Evolutionary conservation across 2,888 invertebrate genomes (phyloP), one percentile per base, ranked within the genome.

Genomic region (Brachypalpus laphriformis): DNA sequence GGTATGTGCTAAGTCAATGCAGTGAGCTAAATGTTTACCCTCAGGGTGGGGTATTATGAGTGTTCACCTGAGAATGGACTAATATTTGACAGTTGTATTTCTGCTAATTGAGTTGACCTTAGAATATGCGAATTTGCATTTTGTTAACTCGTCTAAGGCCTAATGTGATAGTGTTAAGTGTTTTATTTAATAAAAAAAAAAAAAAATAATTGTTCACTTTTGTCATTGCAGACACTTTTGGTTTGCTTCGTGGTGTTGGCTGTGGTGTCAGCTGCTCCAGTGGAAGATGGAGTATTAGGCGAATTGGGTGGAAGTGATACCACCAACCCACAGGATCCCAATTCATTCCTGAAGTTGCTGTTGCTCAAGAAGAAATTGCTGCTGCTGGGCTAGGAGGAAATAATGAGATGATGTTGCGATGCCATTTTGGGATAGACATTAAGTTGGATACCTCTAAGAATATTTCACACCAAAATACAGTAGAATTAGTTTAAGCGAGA

Each of bases 281-380:
- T 68, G 42, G 81, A 85, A 31, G 85, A 85, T 25, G 85, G 85
- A 18, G 47, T 47, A 9, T 45, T 85, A 2, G 75, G 70, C 6
- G 81, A 85, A 40, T 4, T 66, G 11, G 57, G 49, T 20, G 85
- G 47, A 22, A 85, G 81, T 47, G 85, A 78, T 51, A 47, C 22
- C 51, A 56, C 28, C 37, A 85, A 71, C 8, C 85, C 85, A 47
- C 81, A 85, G 61, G 85, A 85, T 8, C 70, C 70, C 4, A 51
- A 76, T 6, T 71, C 76, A 0, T 18, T 85, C n/a, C 40, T 85
- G 2, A 85, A 85, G 40, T 37, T 85, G 65, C 47, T 85, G 61
- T 34, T 85, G 45, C 57, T 81, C 2, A 85, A 85, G 66, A 85
- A 85, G 75, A 81, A 81, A 42, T 59, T 85, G 14, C 16, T 85